Evolutionary conservation across 2,888 invertebrate genomes (phyloP).

Genomic region (Pelosia muscerda): DNA sequence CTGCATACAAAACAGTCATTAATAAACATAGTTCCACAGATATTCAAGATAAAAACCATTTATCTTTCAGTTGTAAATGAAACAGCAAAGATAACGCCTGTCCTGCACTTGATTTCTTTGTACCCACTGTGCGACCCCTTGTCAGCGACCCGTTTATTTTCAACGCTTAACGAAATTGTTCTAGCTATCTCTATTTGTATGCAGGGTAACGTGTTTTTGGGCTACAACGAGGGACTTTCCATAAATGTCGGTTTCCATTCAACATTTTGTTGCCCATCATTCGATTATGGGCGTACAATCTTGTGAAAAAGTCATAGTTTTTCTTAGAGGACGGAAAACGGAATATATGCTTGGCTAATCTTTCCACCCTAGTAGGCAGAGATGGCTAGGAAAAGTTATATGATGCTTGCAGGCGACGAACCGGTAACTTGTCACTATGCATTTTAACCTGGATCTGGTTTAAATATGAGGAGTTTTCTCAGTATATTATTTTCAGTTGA

Average conservation of each 20-base stretch:
- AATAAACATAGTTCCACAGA: background rate
- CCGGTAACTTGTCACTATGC: constrained; percentile 35
- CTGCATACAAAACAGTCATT: background rate
- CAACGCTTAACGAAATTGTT: constrained; percentile 22
- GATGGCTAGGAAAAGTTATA: constrained; percentile 44
- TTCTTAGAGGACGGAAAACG: constrained; percentile 43
- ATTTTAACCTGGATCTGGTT: constrained; percentile 13
- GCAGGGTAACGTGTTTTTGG: constrained; percentile 32
- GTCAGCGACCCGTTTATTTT: constrained; percentile 27
- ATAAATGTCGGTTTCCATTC: constrained; percentile 33
- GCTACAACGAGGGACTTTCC: constrained; percentile 24
- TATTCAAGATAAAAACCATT: constrained; percentile 10
- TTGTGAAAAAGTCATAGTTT: constrained; percentile 37
- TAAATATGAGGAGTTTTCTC: background rate
- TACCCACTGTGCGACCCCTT: constrained; percentile 23
- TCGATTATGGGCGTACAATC: constrained; percentile 28
- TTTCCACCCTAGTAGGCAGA: constrained; percentile 46
- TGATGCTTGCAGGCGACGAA: constrained; percentile 39
- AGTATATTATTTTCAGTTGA: background rate
- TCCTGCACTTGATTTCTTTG: constrained; percentile 29
- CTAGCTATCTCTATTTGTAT: constrained; percentile 25
- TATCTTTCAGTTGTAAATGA: constrained; percentile 20
- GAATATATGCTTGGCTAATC: constrained; percentile 51
- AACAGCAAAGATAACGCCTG: constrained; percentile 22
- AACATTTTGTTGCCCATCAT: constrained; percentile 34